Conservation (phyloP, 2,888 invertebrate genomes). For the Carabus problematicus region DNA sequence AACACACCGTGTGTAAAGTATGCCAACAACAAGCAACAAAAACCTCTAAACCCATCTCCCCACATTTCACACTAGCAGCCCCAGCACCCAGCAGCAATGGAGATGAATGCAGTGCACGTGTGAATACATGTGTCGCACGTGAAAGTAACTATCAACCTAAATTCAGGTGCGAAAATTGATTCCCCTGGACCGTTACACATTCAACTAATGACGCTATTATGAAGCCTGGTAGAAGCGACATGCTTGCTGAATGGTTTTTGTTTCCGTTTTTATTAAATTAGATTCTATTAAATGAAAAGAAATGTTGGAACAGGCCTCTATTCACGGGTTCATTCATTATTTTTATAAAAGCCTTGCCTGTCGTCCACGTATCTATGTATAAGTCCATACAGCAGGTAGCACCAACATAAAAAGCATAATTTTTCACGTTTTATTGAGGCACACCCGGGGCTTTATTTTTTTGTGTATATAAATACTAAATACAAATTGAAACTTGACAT, state of each 20-base stretch:
- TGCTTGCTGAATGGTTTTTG: slow-evolving; percentile 12
- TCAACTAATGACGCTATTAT: slow-evolving; percentile 12
- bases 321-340: not conserved
- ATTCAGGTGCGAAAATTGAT: slow-evolving; percentile 3
- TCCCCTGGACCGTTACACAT: not conserved
- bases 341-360: not conserved
- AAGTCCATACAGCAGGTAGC: no score
- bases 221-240: not conserved
- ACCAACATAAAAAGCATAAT: no score
- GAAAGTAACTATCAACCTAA: not conserved
- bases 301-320: slow-evolving; percentile 1
- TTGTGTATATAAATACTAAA: no score
- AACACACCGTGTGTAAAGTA: not conserved
- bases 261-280: slow-evolving; percentile 27
- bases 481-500: no score
- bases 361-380: no score
- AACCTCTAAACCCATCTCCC: not conserved
- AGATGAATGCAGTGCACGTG: not conserved
- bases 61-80: not conserved
- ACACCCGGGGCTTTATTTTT: no score
- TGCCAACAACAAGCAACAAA: not conserved
- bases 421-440: no score
- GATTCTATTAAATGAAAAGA: slow-evolving; percentile 23
- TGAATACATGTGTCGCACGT: not conserved
- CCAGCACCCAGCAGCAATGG: not conserved